Base-by-base conservation (phyloP, 2,888 invertebrate genomes). In the Argyresthia albistria region DNA sequence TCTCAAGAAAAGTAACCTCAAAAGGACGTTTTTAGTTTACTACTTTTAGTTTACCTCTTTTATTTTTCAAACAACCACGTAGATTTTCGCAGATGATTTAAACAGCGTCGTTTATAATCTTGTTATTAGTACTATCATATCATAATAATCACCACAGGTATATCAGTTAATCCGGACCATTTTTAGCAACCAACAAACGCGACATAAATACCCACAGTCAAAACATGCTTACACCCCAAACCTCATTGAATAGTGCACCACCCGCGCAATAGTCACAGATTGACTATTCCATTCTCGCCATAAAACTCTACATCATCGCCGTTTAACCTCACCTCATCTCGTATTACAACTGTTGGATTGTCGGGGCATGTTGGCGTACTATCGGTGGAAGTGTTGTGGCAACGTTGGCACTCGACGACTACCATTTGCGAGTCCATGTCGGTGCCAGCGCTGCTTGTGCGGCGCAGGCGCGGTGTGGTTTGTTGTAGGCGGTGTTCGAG, bases 181-280 rank as follows among this genome's bases (percentile, higher is more conserved):
- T 25, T n/a, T 25, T 25, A 25, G 25, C 25, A 25, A 25, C 25
- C 25, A 25, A 25, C 25, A 25, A 25, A 2, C n/a, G n/a, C n/a
- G n/a, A n/a, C n/a, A n/a, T n/a, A n/a, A n/a, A n/a, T n/a, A n/a
- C n/a, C n/a, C n/a, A n/a, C 6, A 25, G 25, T 25, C 39, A n/a
- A 11, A 39, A 39, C 39, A 39, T 14, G 43, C 43, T 43, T 43
- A 6, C 25, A 25, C 25, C 43, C 43, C 1, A 25, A 7, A 3
- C n/a, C n/a, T 57, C 56, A 88, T 56, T 88, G 88, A 48, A 88
- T 80, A 82, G 83, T 81, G 82, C 88, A 88, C 88, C 88, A 87
- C 76, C 88, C 88, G 53, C 84, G 80, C 66, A 73, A 68, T 72
- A 74, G 88, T 88, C 88, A 88, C 62, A 86, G 80, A 57, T 76